These are phyloP conservation scores for Acomys russatus DNA, from an alignment of 2,797 vertebrate species.

Conservation along the genomic window DNA sequence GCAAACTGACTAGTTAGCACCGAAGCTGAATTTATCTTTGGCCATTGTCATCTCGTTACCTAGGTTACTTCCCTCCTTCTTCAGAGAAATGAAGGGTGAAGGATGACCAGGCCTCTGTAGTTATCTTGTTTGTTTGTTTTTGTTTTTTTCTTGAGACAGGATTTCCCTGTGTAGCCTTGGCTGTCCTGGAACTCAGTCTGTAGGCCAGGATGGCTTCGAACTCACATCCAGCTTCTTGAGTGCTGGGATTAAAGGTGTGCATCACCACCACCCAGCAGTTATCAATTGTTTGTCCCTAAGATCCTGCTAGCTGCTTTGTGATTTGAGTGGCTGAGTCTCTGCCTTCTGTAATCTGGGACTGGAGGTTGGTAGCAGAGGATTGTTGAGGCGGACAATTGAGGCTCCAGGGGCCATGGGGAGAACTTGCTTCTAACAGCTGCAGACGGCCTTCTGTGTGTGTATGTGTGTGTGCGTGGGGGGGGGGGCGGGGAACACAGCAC, in stretches of 20 bases:
- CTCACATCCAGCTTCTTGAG: too few relatives aligned
- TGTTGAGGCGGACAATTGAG: not conserved
- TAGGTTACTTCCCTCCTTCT: not conserved
- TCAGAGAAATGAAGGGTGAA: not conserved
- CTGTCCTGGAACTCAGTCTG: too few relatives aligned
- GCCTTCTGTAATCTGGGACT: slow-evolving; percentile 31
- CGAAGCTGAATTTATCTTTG: not conserved
- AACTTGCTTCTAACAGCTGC: slow-evolving; percentile 37
- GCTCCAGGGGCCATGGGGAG: not conserved
- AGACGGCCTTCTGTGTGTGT: slow-evolving; percentile 39
- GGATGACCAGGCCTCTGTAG: not conserved
- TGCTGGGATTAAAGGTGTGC: too few relatives aligned
- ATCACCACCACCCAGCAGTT: not conserved
- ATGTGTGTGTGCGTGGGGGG: not conserved
- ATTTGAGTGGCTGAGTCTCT: slow-evolving; percentile 27
- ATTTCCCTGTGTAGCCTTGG: too few relatives aligned
- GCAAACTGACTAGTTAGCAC: not conserved
- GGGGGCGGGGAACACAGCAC: not conserved
- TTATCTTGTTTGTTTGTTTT: not conserved
- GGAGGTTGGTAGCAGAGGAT: slow-evolving; percentile 23
- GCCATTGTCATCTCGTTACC: not conserved
- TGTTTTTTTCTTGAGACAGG: too few relatives aligned
- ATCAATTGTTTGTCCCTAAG: slow-evolving; percentile 4
- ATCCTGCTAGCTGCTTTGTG: not conserved
- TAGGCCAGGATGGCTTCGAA: too few relatives aligned